A percentile compares a stretch with the other conserved stretches of the same genome.
These are phyloP conservation scores for Enteromius treurensis DNA, from an alignment of 2,797 vertebrate genomes.

Conservation along the genomic window DNA sequence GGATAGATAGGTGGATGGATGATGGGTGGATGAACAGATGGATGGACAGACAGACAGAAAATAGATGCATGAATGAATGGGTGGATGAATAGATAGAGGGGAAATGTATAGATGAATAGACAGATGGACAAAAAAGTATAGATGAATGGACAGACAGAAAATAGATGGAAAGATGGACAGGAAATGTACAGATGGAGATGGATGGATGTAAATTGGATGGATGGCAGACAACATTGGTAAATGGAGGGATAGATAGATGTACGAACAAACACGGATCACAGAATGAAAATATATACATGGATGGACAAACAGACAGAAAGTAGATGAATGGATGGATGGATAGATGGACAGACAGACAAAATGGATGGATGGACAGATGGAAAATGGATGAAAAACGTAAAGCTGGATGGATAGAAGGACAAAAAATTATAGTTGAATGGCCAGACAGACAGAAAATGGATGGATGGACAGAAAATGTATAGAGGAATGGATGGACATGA, in stretches of 20 bases:
- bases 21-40: fast-evolving
- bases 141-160: neutral
- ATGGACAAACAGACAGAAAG: neutral
- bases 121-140: no score
- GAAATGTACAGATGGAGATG: neutral
- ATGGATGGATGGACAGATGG: neutral
- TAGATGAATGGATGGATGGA: neutral
- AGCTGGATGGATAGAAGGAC: neutral
- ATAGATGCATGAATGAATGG: no score
- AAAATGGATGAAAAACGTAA: fast-evolving
- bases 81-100: neutral
- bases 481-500: neutral
- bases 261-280: no score
- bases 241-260: neutral
- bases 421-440: neutral
- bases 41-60: neutral
- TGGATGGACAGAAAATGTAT: neutral
- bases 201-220: neutral
- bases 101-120: neutral
- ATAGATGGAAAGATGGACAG: neutral
- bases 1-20: neutral
- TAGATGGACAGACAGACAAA: neutral
- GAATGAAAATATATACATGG: no score
- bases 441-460: neutral
- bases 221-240: neutral